Evolutionary conservation across 2,888 invertebrate species (phyloP).

Genomic region (Ceraclea dissimilis): DNA sequence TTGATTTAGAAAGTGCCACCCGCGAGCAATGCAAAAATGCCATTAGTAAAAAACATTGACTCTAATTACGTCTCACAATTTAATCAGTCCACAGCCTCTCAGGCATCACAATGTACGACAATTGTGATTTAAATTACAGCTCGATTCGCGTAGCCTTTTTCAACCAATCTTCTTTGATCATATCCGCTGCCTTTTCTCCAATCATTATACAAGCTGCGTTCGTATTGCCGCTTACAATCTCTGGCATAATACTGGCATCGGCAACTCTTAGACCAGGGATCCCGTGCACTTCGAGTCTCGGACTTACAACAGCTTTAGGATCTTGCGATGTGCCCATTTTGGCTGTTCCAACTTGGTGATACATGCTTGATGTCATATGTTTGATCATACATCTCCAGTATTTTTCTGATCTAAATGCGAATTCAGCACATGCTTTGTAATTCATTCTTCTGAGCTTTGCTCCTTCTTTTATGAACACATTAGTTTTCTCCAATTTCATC

Average conservation of each 20-base stretch:
- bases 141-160: neutral
- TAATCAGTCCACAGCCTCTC: too few species aligned
- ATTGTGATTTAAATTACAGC: too few species aligned
- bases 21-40: too few species aligned
- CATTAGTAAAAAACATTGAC: too few species aligned
- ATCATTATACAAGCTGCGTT: slow-evolving; percentile 86
- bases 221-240: slow-evolving; percentile 68
- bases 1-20: too few species aligned
- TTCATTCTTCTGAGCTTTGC: slow-evolving; percentile 30
- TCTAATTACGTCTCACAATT: too few species aligned
- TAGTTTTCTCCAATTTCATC: slow-evolving; percentile 35
- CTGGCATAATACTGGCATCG: slow-evolving; percentile 75
- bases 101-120: too few species aligned
- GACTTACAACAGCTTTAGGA: slow-evolving; percentile 58
- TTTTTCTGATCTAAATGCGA: slow-evolving; percentile 39
- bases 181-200: slow-evolving; percentile 72
- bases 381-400: slow-evolving; percentile 60
- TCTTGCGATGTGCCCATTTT: slow-evolving; percentile 61
- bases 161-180: slow-evolving; percentile 53
- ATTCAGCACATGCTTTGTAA: slow-evolving; percentile 28
- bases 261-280: slow-evolving; percentile 57
- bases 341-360: slow-evolving; percentile 61
- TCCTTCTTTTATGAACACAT: slow-evolving; percentile 34
- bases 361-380: slow-evolving; percentile 59
- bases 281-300: slow-evolving; percentile 56